Evolutionary conservation across 2,113 vertebrate species (phyloP).

Genomic region (Megaleporinus macrocephalus): DNA sequence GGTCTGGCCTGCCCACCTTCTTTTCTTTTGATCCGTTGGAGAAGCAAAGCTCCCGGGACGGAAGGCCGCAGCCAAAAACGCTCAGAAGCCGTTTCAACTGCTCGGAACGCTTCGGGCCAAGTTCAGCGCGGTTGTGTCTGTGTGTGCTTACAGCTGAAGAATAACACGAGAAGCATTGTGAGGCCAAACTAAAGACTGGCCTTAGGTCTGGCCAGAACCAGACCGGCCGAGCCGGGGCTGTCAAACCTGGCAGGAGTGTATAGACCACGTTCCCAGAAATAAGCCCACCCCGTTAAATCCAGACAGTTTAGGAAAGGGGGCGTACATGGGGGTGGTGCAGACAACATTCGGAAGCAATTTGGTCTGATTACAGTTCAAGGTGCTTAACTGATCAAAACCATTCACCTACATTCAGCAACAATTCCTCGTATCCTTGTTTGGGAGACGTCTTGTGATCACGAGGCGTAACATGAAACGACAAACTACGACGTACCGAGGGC

Average conservation of each 20-base stretch:
- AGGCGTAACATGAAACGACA: slow-evolving; percentile 10
- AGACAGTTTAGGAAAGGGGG: slow-evolving; percentile 48
- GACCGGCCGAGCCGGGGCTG: background rate
- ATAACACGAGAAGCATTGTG: slow-evolving; percentile 6
- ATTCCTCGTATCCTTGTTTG: background rate
- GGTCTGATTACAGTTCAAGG: slow-evolving; percentile 66
- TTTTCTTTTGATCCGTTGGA: slow-evolving; percentile 48
- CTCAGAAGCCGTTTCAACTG: slow-evolving; percentile 20
- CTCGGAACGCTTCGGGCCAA: slow-evolving; percentile 48
- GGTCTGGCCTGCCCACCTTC: background rate
- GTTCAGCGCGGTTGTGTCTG: slow-evolving; percentile 32
- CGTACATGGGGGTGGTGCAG: slow-evolving; percentile 43
- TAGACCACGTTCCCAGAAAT: slow-evolving; percentile 44
- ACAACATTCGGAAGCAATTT: slow-evolving; percentile 75
- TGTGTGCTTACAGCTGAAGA: slow-evolving; percentile 45
- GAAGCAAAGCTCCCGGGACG: slow-evolving; percentile 21
- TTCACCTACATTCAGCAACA: slow-evolving; percentile 44
- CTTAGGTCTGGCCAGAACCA: slow-evolving; percentile 27
- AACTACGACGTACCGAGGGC: background rate
- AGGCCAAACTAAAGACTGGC: slow-evolving; percentile 58
- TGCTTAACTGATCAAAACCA: slow-evolving; percentile 65
- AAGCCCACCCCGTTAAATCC: slow-evolving; percentile 21
- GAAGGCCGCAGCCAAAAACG: slow-evolving; percentile 37
- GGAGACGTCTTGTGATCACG: slow-evolving; percentile 41
- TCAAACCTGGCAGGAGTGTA: background rate